Conservation (phyloP, 2,113 vertebrate species). For the Eurypyga helias region DNA sequence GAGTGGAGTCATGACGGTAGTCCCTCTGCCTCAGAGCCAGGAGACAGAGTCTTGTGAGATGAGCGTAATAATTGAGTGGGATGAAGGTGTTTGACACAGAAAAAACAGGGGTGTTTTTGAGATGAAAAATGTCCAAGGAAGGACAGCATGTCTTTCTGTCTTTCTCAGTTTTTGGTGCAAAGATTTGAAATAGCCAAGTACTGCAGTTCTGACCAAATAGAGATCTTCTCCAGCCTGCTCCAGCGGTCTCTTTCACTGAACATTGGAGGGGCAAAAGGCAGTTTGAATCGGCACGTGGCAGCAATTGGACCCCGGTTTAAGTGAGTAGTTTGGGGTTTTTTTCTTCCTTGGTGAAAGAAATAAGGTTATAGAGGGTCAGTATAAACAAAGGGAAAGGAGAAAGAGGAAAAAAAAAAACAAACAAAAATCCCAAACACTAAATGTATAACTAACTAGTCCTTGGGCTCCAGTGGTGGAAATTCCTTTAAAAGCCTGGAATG, state of each 20-base stretch:
- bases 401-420: too few species aligned
- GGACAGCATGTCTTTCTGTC: not conserved
- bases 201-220: slow-evolving; percentile 96
- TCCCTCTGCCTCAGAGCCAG: not conserved
- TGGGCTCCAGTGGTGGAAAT: not conserved
- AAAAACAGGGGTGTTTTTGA: not conserved
- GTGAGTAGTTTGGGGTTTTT: slow-evolving; percentile 67
- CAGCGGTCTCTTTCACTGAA: slow-evolving; percentile 90
- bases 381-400: not conserved
- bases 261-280: slow-evolving; percentile 88
- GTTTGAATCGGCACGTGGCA: slow-evolving; percentile 91
- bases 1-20: not conserved
- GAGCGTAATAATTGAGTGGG: not conserved
- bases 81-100: not conserved
- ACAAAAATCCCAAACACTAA: not conserved
- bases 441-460: not conserved
- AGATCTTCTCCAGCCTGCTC: slow-evolving; percentile 92
- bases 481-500: not conserved
- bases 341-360: not conserved
- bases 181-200: slow-evolving; percentile 98
- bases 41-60: not conserved
- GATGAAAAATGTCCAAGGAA: not conserved
- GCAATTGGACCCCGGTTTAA: slow-evolving; percentile 94
- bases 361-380: not conserved
- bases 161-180: slow-evolving; percentile 90